A percentile compares a stretch with the other conserved stretches of the same genome.
Evolutionary conservation across 92 coral and sea anemone genomes (phyloP).

Genomic region (Bergia puertoricense): DNA sequence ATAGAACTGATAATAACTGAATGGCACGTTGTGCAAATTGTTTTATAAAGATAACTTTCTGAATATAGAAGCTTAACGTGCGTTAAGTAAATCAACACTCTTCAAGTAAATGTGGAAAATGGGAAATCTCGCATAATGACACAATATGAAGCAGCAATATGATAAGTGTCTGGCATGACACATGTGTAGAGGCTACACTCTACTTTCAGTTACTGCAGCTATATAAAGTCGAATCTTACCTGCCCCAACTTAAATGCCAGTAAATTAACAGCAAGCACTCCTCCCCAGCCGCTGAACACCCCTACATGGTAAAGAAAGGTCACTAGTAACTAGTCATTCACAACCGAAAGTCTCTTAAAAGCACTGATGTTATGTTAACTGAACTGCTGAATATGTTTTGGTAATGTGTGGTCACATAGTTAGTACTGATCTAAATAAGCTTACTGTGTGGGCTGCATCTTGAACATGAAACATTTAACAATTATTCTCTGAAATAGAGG

Average conservation of each 20-base stretch:
- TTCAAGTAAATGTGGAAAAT: not conserved
- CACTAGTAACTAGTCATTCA: too few species aligned
- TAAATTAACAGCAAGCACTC: slow-evolving; percentile 83
- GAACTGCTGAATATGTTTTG: not conserved
- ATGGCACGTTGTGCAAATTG: too few species aligned
- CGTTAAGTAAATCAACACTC: not conserved
- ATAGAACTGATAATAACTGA: too few species aligned
- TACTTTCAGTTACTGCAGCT: not conserved
- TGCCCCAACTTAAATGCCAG: slow-evolving; percentile 80
- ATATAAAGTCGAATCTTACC: slow-evolving; percentile 45
- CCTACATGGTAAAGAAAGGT: slow-evolving; percentile 45
- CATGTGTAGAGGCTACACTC: not conserved
- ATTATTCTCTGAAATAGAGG: too few species aligned
- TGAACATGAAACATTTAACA: too few species aligned
- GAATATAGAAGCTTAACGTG: too few species aligned
- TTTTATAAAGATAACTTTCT: too few species aligned
- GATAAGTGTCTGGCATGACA: not conserved
- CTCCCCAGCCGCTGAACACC: slow-evolving; percentile 95
- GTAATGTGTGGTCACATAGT: too few species aligned
- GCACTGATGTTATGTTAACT: not conserved
- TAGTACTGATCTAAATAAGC: too few species aligned
- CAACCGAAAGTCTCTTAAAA: not conserved
- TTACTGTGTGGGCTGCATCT: too few species aligned
- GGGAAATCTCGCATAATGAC: too few species aligned
- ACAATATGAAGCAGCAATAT: too few species aligned